phyloP scores from a whole-genome alignment of 2,888 invertebrate genomes.

The Andrena fulva region DNA sequence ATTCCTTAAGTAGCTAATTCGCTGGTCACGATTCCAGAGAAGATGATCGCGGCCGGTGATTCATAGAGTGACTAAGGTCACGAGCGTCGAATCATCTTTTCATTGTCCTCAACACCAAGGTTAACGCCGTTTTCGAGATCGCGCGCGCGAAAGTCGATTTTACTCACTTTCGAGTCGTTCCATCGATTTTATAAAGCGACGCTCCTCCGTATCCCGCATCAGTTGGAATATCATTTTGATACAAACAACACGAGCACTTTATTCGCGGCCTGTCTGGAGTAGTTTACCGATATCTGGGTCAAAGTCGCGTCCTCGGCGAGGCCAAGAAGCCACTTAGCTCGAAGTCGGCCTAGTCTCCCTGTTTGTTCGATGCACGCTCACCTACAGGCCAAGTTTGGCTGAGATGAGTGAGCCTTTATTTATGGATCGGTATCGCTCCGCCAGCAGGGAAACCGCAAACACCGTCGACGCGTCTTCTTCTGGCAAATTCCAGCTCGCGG shows the following conservation, averaged over 20 bases:
- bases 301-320: constrained; percentile 84
- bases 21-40: constrained; percentile 55
- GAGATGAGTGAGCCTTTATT: constrained; percentile 80
- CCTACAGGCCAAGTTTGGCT: constrained; percentile 76
- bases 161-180: background rate
- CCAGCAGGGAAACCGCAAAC: constrained; percentile 2
- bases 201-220: background rate
- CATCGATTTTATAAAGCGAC: background rate
- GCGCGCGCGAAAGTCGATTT: background rate
- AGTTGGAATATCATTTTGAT: constrained; percentile 20
- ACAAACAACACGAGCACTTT: constrained; percentile 49
- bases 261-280: constrained; percentile 74
- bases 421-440: constrained; percentile 70
- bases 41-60: constrained; percentile 66
- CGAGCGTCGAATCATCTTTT: constrained; percentile 69
- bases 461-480: background rate
- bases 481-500: too few species aligned
- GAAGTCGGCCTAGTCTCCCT: constrained; percentile 72
- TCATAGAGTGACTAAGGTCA: constrained; percentile 62
- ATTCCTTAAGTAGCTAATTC: constrained; percentile 62
- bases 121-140: constrained; percentile 19
- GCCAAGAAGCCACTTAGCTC: constrained; percentile 80
- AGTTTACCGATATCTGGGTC: constrained; percentile 82
- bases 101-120: constrained; percentile 72
- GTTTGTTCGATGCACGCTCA: constrained; percentile 67